Conservation (phyloP, 2,797 vertebrate species). For the Arnoldichthys spilopterus region DNA sequence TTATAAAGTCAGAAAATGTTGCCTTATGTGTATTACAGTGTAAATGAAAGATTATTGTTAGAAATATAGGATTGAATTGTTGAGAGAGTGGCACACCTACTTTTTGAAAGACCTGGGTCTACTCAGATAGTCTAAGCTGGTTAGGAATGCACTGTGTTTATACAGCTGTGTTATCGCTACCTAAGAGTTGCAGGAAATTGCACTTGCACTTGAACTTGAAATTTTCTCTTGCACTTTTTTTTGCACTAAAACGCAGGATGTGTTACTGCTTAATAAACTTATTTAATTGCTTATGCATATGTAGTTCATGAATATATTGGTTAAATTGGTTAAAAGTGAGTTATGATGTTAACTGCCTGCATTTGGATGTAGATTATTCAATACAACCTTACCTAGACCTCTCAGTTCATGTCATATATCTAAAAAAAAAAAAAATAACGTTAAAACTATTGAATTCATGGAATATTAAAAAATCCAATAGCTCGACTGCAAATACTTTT, state of each 20-base stretch:
- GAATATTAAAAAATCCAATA: too few relatives aligned
- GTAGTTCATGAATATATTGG: too few relatives aligned
- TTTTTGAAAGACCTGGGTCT: neutral
- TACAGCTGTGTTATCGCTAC: conserved; percentile 45
- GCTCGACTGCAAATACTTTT: too few relatives aligned
- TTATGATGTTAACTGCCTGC: neutral
- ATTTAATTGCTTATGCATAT: neutral
- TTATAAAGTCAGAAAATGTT: too few relatives aligned
- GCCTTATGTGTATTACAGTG: too few relatives aligned
- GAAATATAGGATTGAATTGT: neutral
- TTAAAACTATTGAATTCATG: too few relatives aligned
- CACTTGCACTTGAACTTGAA: neutral
- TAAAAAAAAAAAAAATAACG: too few relatives aligned
- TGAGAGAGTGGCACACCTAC: neutral
- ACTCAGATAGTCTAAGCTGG: neutral
- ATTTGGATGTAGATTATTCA: neutral
- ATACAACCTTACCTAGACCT: too few relatives aligned
- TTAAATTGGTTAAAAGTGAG: neutral
- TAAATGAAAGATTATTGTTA: neutral
- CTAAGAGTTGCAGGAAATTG: conserved; percentile 5
- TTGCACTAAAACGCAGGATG: neutral
- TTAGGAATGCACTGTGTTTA: conserved; percentile 42
- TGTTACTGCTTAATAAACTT: neutral
- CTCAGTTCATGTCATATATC: too few relatives aligned
- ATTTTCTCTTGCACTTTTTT: neutral